Evolutionary conservation across 2,797 vertebrate genomes (phyloP).

Genomic region (Ataeniobius toweri): DNA sequence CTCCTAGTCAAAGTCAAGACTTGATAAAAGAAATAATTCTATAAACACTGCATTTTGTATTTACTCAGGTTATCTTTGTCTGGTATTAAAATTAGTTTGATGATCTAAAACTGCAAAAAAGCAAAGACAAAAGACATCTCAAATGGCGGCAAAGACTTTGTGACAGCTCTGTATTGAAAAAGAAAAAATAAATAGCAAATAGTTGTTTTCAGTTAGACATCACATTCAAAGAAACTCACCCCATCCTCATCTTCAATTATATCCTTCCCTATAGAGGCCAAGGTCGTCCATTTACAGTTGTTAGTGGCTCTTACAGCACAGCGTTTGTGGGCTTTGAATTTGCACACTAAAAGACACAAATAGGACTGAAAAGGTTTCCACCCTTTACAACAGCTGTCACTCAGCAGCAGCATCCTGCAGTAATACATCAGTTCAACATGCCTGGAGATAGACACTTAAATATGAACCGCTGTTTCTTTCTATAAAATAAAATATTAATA

Average conservation of each 20-base stretch:
- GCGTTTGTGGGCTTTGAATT: slow-evolving; percentile 99
- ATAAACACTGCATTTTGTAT: not conserved
- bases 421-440: not conserved
- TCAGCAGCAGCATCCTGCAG: not conserved
- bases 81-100: too few relatives aligned
- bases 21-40: too few relatives aligned
- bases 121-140: not conserved
- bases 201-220: not conserved
- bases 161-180: not conserved
- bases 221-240: slow-evolving; percentile 73
- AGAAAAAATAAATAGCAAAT: too few relatives aligned
- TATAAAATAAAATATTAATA: not conserved
- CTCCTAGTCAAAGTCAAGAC: not conserved
- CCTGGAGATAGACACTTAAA: not conserved
- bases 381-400: not conserved
- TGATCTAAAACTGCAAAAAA: too few relatives aligned
- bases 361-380: not conserved
- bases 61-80: too few relatives aligned
- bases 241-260: slow-evolving; percentile 98
- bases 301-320: slow-evolving; percentile 96
- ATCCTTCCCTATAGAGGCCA: slow-evolving; percentile 96
- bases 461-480: not conserved
- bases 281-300: slow-evolving; percentile 98
- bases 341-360: slow-evolving; percentile 86
- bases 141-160: not conserved